Evolutionary conservation across 2,888 invertebrate genomes (phyloP), one percentile per base, ranked within the genome.

Genomic region (Tridacna crocea): DNA sequence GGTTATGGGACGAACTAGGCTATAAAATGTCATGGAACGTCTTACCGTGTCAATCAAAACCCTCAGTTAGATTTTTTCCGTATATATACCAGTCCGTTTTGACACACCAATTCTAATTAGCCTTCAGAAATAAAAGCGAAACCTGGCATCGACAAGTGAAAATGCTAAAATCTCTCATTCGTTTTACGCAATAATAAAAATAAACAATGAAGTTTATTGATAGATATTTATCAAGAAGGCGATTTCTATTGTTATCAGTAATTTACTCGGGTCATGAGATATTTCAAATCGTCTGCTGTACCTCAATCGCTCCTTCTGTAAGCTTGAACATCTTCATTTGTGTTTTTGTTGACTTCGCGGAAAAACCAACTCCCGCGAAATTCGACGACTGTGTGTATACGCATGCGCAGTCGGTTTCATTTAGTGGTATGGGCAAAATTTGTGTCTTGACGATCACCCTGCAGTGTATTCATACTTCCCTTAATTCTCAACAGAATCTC

Each of bases 251-350:
- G 1, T 10, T 3, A 19, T n/a, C 10, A 10, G n/a, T 4, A 55
- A 55, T 19, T 17, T 4, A 55, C 3, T 55, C 55, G 2, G 2
- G 10, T 55, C 19, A 55, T 55, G 1, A 55, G 55, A 22, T 13
- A 61, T 2, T 22, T 66, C 12, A 66, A n/a, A 11, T 27, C 66
- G 6, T 13, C 12, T 27, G 27, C 11, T 19, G 4, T 27, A 89
- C 89, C 89, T 89, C 89, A 51, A 90, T 87, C 27, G 90, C 89
- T 61, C 90, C 90, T 72, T 83, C 78, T 36, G 90, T 86, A n/a
- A 90, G 80, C 36, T 83, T 80, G n/a, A 79, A 47, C 22, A 82
- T 36, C 88, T 87, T 87, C 27, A 63, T 85, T 19, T 72, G n/a
- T 26, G 15, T 51, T 73, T 73, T 60, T 73, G 73, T 60, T 60